phyloP scores from a whole-genome alignment of 1,140 invertebrate species.

The Lysiphlebus fabarum region DNA sequence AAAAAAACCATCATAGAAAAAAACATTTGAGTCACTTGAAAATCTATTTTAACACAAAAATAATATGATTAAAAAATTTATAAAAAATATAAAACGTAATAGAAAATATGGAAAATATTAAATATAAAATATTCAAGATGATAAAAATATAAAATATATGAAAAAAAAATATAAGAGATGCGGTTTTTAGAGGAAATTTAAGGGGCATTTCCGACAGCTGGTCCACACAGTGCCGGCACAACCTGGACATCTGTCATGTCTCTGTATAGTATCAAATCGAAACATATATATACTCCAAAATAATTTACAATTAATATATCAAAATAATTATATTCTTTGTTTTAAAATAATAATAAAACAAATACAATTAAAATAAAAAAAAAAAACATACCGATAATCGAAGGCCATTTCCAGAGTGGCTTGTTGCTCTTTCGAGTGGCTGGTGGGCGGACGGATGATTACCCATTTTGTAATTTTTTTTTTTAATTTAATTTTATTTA shows the following conservation, averaged over 20 bases:
- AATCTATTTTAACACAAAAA: too few relatives aligned
- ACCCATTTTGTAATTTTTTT: slow-evolving; percentile 57
- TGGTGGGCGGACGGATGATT: slow-evolving; percentile 70
- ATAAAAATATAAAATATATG: too few relatives aligned
- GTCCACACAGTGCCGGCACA: neutral
- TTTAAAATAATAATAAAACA: slow-evolving; percentile 6
- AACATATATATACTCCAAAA: neutral
- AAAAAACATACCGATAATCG: slow-evolving; percentile 49
- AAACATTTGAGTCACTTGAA: too few relatives aligned
- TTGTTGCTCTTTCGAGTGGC: slow-evolving; percentile 60
- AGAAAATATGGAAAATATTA: too few relatives aligned
- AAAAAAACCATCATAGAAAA: too few relatives aligned
- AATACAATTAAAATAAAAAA: neutral
- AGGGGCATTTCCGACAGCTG: too few relatives aligned
- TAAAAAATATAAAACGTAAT: too few relatives aligned
- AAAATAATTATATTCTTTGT: neutral
- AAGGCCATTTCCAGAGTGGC: slow-evolving; percentile 47
- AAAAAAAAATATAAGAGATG: too few relatives aligned
- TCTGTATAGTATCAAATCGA: neutral
- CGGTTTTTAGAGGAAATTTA: too few relatives aligned
- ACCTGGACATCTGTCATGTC: neutral
- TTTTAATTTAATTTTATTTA: too few relatives aligned
- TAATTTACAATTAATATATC: neutral
- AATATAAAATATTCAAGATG: too few relatives aligned
- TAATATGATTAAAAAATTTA: too few relatives aligned